Percentiles rank a stretch among this genome's conserved stretches.
These are phyloP conservation scores for Popillia japonica DNA, from an alignment of 1,140 invertebrate species.

Conservation along the genomic window DNA sequence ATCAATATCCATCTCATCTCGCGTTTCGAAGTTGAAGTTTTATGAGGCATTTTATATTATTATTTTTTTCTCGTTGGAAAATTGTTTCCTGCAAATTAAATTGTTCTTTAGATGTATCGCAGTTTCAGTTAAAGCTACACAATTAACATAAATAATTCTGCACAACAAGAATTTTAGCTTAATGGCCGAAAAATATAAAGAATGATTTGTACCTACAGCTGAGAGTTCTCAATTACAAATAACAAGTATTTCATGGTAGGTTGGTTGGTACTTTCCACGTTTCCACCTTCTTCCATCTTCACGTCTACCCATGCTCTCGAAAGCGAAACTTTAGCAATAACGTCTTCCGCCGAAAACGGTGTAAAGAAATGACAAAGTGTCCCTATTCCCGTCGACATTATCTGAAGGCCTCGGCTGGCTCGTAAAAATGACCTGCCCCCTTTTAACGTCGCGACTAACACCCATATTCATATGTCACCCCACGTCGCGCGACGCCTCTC, in stretches of 20 bases:
- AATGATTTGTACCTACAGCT: too few species aligned
- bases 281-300: background rate
- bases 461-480: conserved; percentile 43
- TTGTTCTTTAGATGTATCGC: too few species aligned
- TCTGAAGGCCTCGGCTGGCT: conserved; percentile 38
- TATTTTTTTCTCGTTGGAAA: too few species aligned
- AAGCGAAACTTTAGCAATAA: conserved; percentile 18
- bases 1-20: conserved; percentile 6
- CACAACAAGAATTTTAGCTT: too few species aligned
- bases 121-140: too few species aligned
- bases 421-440: conserved; percentile 41
- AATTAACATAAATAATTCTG: too few species aligned
- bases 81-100: too few species aligned
- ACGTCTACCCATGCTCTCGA: background rate
- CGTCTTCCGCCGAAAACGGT: conserved; percentile 27
- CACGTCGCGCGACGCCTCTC: background rate
- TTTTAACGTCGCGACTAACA: conserved; percentile 40
- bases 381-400: conserved; percentile 39
- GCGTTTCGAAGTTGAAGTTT: background rate
- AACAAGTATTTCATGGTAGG: conserved; percentile 7
- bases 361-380: conserved; percentile 42
- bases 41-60: conserved; percentile 7
- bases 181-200: too few species aligned
- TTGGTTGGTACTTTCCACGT: background rate
- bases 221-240: background rate